Evolutionary conservation across 1,140 invertebrate species (phyloP), one percentile per base, ranked within the genome.

Genomic region (Procambarus virginalis): DNA sequence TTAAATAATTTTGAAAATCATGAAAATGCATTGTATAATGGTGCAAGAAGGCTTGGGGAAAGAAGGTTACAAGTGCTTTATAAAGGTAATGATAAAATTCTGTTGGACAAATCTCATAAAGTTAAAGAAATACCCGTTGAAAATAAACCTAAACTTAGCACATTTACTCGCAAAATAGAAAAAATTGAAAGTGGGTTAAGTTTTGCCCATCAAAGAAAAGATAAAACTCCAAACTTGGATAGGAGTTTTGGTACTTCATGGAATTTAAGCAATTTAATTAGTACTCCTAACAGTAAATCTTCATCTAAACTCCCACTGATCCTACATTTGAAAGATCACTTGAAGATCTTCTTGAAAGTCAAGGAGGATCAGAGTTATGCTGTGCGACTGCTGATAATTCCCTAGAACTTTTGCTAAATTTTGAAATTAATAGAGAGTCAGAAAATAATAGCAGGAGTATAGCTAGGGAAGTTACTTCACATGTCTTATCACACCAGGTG

Each of bases 161-260:
- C 34, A 46, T 70, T 22, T 48, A 70, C 85, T 14, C 77, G 85
- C 45, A 80, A 80, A 45, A 34, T 87, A 34, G 58, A 51, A n/a
- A 80, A 51, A 22, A 51, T 80, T 64, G 77, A 87, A 51, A 81
- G 85, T 73, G 77, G 77, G 12, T 46, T 80, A 17, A 80, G 78
- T 46, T 86, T 86, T 80, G 85, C 77, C 12, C 60, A 60, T 6
- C 20, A 87, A 34, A 22, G 76, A 77, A 87, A 87, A n/a, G 85
- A 87, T 49, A 87, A 80, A 68, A 87, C 85, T 68, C 85, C 85
- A 22, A 81, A 87, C 78, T 3, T 87, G 45, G 85, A 87, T 20
- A 60, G 22, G 48, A 81, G 60, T 34, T 80, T 80, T 70, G 20
- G 46, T n/a, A 86, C 73, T 51, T 48, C 85, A 51, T 80, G 84